These are phyloP conservation scores for Volucella bombylans DNA, from an alignment of 2,888 invertebrate species.

Conservation along the genomic window DNA sequence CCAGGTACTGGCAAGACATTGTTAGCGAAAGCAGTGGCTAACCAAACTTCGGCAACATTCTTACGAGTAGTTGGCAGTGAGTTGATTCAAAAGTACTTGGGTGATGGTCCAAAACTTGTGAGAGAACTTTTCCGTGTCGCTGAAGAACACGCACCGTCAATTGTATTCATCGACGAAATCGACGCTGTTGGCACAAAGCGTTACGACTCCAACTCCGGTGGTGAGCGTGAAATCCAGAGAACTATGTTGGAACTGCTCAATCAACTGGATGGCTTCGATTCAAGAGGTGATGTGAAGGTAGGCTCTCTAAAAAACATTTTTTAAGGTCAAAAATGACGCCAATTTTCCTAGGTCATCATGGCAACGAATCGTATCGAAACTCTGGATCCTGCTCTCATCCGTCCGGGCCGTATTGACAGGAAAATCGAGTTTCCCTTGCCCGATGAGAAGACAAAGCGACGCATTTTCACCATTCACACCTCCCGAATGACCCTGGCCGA, in stretches of 20 bases:
- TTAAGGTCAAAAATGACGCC: neutral
- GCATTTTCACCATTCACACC: constrained; percentile 99
- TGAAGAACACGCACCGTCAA: constrained; percentile 99
- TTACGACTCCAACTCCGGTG: constrained; percentile 99
- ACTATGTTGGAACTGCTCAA: constrained; percentile 99
- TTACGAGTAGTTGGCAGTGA: constrained; percentile 99
- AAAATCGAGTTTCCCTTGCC: constrained; percentile 99
- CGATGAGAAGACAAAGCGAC: constrained; percentile 98
- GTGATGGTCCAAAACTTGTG: constrained; percentile 99
- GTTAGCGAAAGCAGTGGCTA: constrained; percentile 99
- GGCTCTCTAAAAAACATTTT: constrained; percentile 49
- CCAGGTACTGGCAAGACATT: constrained; percentile 99
- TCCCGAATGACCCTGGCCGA: constrained; percentile 98
- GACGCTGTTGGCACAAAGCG: constrained; percentile 99
- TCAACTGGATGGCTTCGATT: constrained; percentile 99
- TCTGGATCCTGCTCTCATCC: constrained; percentile 97
- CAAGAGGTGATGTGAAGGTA: constrained; percentile 97
- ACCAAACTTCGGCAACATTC: constrained; percentile 99
- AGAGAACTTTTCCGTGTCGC: constrained; percentile 99
- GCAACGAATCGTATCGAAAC: constrained; percentile 99
- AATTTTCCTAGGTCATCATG: constrained; percentile 90
- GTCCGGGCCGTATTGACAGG: constrained; percentile 98
- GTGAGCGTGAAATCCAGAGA: constrained; percentile 99
- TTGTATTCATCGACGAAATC: constrained; percentile 99
- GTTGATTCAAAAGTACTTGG: constrained; percentile 98